Conservation (phyloP, 2,888 invertebrate species). For the Rambutsinella grinnellia region DNA sequence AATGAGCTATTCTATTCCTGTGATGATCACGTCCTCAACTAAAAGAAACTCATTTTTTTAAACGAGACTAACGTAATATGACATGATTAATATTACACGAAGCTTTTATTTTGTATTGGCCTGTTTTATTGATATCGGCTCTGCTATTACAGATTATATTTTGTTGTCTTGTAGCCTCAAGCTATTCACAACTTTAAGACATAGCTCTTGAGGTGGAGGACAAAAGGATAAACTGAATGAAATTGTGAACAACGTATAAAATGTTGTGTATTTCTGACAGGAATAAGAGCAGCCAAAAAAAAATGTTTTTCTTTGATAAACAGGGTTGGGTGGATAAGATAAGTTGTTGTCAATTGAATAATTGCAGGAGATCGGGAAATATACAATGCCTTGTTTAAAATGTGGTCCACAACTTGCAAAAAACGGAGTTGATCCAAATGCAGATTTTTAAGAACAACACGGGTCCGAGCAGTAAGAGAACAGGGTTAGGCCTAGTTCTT, state of each 20-base stretch:
- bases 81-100: not conserved
- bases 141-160: no score
- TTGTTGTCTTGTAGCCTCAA: not conserved
- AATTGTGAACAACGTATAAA: not conserved
- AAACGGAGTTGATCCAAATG: no score
- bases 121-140: no score
- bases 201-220: not conserved
- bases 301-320: not conserved
- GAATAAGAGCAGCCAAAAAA: not conserved
- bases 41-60: not conserved
- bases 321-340: not conserved
- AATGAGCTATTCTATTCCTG: slow-evolving; percentile 39
- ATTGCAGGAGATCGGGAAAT: no score
- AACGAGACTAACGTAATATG: not conserved
- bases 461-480: no score
- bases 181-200: not conserved
- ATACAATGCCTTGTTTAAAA: no score
- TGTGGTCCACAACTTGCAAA: no score
- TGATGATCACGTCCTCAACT: not conserved
- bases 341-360: no score
- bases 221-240: not conserved
- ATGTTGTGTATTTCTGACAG: not conserved
- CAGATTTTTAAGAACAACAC: no score
- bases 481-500: no score
- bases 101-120: no score